Evolutionary conservation across 2,888 invertebrate species (phyloP), one percentile per base, ranked within the genome.

Genomic region (Julus scanicus): DNA sequence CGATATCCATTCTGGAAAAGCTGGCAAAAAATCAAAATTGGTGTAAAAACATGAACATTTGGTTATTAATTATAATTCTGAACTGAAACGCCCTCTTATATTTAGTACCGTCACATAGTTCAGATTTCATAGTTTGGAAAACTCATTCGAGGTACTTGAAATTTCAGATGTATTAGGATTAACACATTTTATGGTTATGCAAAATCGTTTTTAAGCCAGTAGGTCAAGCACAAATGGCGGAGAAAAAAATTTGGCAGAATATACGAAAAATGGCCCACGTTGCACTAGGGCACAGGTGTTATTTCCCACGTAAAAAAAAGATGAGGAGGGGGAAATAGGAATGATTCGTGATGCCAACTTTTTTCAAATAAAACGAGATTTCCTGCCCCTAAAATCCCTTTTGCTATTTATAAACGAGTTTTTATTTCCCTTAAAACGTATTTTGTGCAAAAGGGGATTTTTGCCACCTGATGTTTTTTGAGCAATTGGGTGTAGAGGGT

Each of bases 361-460:
- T 71, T 71, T 29, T 1, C 71, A 71, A 71, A 71, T 71, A 71
- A 71, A 71, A 71, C 71, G 2, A 71, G 71, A 71, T 71, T 71
- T 71, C 71, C 71, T 71, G 71, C 5, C 71, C 71, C 71, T 71
- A 71, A 71, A 71, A 71, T 71, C 29, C 71, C 71, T 71, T 71
- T 71, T 71, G 71, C 71, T 9, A 71, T 71, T 71, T 20, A 4
- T 9, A 71, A 71, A 71, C 71, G 4, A 71, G 71, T 71, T 71
- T 71, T 71, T 71, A 71, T 71, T 71, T 63, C 63, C 63, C n/a
- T 17, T 48, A 2, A 63, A 57, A 71, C 9, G 20, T 71, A 71
- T 71, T 44, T 71, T 53, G 53, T 17, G 13, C 13, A 11, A 11
- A 53, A 17, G 53, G 17, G 53, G 53, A 15, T 53, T 9, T 13